A percentile compares a stretch with the other conserved stretches of the same genome.
phyloP scores from a whole-genome alignment of 1,140 invertebrate species.

The Notospermus geniculatus region DNA sequence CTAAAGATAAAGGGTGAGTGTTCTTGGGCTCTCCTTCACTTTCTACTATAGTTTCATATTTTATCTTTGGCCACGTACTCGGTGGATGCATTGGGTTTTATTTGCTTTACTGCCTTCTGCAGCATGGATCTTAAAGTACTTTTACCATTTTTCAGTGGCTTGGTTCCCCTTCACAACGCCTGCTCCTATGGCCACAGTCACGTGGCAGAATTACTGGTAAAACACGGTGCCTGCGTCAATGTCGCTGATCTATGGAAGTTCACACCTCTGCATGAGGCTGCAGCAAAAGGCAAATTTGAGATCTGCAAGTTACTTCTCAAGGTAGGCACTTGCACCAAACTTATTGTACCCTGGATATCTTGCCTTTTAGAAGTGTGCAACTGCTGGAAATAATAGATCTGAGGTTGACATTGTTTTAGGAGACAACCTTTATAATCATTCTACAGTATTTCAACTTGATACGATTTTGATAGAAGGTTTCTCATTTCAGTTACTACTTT shows the following conservation, averaged over 20 bases:
- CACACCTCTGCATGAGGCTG: slow-evolving; percentile 91
- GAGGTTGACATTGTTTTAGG: too few species aligned
- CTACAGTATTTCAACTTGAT: too few species aligned
- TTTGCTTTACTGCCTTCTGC: neutral
- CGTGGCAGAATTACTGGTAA: slow-evolving; percentile 84
- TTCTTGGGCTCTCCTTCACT: neutral
- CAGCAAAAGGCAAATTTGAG: slow-evolving; percentile 95
- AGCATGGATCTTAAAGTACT: neutral
- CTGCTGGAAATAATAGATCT: too few species aligned
- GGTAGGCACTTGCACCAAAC: slow-evolving; percentile 58
- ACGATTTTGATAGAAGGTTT: too few species aligned
- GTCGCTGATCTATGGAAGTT: slow-evolving; percentile 94
- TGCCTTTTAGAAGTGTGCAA: too few species aligned
- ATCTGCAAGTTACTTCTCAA: slow-evolving; percentile 89
- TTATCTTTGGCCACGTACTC: neutral
- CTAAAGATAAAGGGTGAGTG: slow-evolving; percentile 89
- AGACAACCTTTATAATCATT: too few species aligned
- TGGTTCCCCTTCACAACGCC: slow-evolving; percentile 91
- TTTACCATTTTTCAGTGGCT: slow-evolving; percentile 61
- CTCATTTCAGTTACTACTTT: too few species aligned
- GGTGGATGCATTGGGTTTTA: neutral
- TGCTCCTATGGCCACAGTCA: slow-evolving; percentile 90
- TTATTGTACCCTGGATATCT: too few species aligned
- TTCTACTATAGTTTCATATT: neutral
- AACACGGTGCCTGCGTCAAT: slow-evolving; percentile 86